Base-by-base conservation (phyloP, 2,113 vertebrate species). In the Lophius piscatorius region DNA sequence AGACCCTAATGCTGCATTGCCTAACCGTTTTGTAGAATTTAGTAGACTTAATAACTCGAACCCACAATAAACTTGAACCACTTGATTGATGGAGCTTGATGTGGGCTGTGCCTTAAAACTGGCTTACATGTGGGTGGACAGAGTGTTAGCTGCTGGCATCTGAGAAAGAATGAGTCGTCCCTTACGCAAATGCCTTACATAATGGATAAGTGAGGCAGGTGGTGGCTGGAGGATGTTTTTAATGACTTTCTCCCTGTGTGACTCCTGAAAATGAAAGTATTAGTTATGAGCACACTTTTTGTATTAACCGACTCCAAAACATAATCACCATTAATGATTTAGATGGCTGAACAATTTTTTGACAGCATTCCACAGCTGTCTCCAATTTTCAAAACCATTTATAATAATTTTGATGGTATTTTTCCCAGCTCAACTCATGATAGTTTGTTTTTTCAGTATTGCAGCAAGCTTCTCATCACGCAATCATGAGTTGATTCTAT, bases 331-430 rank as follows among this genome's bases (percentile, higher is more conserved):
- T n/a, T 17, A 52, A 68, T 74, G 57, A 67, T 74, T 70, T 46
- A 76, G 52, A 68, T 38, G 33, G 54, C 22, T 68, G 68, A 80
- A 72, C 39, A 39, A 63, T 68, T 47, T 54, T 62, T 64, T 48
- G 41, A 42, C 54, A 70, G 63, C 70, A 75, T 78, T 71, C 82
- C 76, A 78, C 76, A 82, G 71, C 70, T 85, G 83, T 76, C 79
- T 57, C 67, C 67, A 69, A 73, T 75, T 10, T 77, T 66, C 36
- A 62, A 42, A 81, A 76, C 65, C 58, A 67, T 79, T 62, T 64
- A 16, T 22, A 71, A 77, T 47, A 35, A 66, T 76, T 81, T 11
- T 59, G 49, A 55, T 55, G 21, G 48, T 31, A 45, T 26, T 56
- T 49, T 41, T 57, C 60, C n/a, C n/a, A n/a, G n/a, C 41, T 28